These are phyloP conservation scores for Hylyphantes graminicola DNA, from an alignment of 1,140 invertebrate genomes.

Conservation along the genomic window DNA sequence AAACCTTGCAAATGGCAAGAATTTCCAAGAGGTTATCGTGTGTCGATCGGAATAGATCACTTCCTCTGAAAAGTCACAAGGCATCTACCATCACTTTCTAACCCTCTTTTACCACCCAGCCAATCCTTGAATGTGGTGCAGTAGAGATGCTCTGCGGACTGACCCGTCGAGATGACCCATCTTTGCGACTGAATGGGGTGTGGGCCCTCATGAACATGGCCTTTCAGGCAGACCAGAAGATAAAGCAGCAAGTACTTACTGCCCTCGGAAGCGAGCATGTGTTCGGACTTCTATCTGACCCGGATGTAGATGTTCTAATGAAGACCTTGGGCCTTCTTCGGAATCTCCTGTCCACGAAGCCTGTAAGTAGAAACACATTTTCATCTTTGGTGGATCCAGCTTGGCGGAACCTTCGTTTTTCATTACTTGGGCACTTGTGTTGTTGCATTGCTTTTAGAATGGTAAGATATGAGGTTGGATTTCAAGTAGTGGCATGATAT, in stretches of 20 bases:
- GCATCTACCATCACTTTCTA: not conserved
- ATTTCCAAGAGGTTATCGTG: no score
- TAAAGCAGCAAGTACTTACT: slow-evolving; percentile 87
- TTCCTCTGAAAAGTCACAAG: not conserved
- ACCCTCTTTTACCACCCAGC: slow-evolving; percentile 61
- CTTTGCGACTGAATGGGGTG: slow-evolving; percentile 86
- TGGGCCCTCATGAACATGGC: slow-evolving; percentile 85
- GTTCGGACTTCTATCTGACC: slow-evolving; percentile 84
- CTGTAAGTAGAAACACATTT: slow-evolving; percentile 66
- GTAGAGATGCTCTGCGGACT: slow-evolving; percentile 84
- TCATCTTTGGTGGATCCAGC: no score
- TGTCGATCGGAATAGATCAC: no score
- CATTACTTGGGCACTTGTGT: no score
- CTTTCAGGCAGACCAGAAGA: slow-evolving; percentile 86
- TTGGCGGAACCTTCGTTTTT: no score
- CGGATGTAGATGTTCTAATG: slow-evolving; percentile 86
- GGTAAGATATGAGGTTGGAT: no score
- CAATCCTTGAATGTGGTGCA: slow-evolving; percentile 71
- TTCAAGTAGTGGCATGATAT: no score
- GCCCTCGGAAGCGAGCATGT: slow-evolving; percentile 89
- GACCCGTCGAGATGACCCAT: slow-evolving; percentile 80
- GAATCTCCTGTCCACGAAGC: slow-evolving; percentile 89
- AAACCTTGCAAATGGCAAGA: no score
- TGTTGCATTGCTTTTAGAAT: no score
- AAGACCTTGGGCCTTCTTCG: slow-evolving; percentile 89